A percentile compares a stretch with the other conserved stretches of the same genome.
phyloP scores from a whole-genome alignment of 2,113 vertebrate species.

The Hippocampus comes region DNA sequence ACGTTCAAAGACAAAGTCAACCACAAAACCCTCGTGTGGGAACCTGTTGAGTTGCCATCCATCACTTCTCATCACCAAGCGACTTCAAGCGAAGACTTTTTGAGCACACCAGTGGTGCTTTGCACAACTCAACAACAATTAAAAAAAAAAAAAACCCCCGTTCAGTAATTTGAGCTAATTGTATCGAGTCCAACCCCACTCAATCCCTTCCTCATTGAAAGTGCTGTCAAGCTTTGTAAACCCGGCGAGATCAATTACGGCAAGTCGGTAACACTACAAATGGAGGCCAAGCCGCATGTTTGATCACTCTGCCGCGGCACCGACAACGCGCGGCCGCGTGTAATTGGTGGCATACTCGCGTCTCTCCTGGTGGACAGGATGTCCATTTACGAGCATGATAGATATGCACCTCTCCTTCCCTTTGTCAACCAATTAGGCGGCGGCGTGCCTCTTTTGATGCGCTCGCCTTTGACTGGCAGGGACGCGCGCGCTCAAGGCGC shows the following conservation, averaged over 20 bases:
- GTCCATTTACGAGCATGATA: slow-evolving; percentile 28
- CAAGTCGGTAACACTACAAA: slow-evolving; percentile 51
- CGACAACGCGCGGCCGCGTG: slow-evolving; percentile 38
- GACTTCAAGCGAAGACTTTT: neutral
- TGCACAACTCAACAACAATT: neutral
- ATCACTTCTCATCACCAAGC: neutral
- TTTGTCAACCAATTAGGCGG: slow-evolving; percentile 53
- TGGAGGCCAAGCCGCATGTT: slow-evolving; percentile 34
- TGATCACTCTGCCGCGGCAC: slow-evolving; percentile 27
- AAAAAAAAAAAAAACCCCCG: neutral
- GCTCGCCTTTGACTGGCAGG: slow-evolving; percentile 55
- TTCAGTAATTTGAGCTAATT: slow-evolving; percentile 6
- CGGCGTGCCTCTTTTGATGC: slow-evolving; percentile 5
- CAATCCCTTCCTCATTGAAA: slow-evolving; percentile 46
- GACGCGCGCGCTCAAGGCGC: slow-evolving; percentile 42
- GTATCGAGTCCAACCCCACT: slow-evolving; percentile 7
- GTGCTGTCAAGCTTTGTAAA: slow-evolving; percentile 41
- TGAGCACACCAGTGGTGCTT: neutral
- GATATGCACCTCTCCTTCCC: slow-evolving; percentile 16
- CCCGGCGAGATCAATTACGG: slow-evolving; percentile 60
- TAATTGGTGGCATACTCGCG: slow-evolving; percentile 50
- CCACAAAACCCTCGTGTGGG: neutral
- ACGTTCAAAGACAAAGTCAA: neutral
- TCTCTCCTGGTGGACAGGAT: slow-evolving; percentile 9
- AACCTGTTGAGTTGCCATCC: neutral